Evolutionary conservation across 2,888 invertebrate species (phyloP).

Genomic region (Elgonia sp.): DNA sequence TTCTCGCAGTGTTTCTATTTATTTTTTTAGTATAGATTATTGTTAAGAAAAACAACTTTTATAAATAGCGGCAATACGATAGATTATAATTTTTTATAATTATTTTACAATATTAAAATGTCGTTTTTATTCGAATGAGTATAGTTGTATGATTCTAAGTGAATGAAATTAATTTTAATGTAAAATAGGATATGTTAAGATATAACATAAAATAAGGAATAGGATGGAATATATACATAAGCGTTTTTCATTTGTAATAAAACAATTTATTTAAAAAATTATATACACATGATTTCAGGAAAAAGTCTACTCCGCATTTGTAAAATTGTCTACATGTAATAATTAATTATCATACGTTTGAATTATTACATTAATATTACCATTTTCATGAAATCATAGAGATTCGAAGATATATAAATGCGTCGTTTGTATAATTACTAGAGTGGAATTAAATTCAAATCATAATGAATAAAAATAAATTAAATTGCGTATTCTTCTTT

Average conservation of each 20-base stretch:
- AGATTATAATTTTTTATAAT: no score
- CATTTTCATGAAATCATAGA: constrained; percentile 3
- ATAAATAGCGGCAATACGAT: no score
- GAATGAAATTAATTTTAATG: constrained; percentile 77
- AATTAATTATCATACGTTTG: no score
- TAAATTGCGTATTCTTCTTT: not conserved
- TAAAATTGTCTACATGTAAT: constrained; percentile 32
- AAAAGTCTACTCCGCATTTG: constrained; percentile 58
- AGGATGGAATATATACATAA: constrained; percentile 79
- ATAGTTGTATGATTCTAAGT: constrained; percentile 67
- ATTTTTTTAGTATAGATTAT: no score
- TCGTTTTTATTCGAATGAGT: constrained; percentile 55
- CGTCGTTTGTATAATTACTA: no score
- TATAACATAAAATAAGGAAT: constrained; percentile 75
- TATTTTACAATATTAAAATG: no score
- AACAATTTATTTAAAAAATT: constrained; percentile 81
- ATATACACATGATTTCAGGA: constrained; percentile 76
- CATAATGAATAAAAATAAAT: no score
- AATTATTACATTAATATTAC: no score
- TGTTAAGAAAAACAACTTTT: no score
- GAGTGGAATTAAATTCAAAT: no score
- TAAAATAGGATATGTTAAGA: constrained; percentile 78
- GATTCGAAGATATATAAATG: constrained; percentile 51
- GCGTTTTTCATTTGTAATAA: constrained; percentile 80
- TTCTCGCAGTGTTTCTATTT: no score